These are phyloP conservation scores for Amazona guildingii DNA, from an alignment of 2,113 vertebrate genomes.

Conservation along the genomic window DNA sequence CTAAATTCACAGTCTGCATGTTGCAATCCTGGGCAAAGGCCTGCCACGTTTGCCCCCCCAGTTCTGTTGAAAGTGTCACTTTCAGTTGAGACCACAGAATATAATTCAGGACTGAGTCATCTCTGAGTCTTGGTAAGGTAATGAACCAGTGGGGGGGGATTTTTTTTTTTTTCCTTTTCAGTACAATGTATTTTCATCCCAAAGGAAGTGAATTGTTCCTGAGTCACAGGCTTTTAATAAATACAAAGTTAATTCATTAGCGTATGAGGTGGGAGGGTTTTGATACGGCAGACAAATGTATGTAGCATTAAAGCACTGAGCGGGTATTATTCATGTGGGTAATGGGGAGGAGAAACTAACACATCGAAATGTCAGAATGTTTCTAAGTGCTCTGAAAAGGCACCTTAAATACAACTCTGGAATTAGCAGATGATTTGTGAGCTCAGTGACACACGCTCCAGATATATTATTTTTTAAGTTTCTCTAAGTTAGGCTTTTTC, in stretches of 20 bases:
- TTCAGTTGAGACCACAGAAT: background rate
- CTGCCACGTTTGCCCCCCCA: background rate
- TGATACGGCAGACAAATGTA: constrained; percentile 10
- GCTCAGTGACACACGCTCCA: background rate
- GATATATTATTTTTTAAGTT: background rate
- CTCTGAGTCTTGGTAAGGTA: background rate
- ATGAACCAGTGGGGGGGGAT: background rate
- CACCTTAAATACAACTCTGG: background rate
- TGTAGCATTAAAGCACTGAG: background rate
- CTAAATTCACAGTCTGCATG: background rate
- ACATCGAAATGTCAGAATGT: background rate
- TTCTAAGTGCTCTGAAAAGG: background rate
- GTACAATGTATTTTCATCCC: background rate
- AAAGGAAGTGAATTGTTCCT: constrained; percentile 16
- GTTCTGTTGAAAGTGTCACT: background rate
- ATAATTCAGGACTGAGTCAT: constrained; percentile 3
- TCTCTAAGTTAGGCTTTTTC: background rate
- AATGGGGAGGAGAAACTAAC: constrained; percentile 13
- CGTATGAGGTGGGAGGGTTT: background rate
- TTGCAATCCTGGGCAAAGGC: background rate
- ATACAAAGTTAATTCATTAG: constrained; percentile 29
- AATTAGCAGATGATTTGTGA: background rate
- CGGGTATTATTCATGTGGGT: constrained; percentile 15
- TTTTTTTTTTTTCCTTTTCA: background rate
- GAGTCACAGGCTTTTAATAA: constrained; percentile 44